Evolutionary conservation across 2,113 vertebrate species (phyloP).

Genomic region (Acanthisitta chloris): DNA sequence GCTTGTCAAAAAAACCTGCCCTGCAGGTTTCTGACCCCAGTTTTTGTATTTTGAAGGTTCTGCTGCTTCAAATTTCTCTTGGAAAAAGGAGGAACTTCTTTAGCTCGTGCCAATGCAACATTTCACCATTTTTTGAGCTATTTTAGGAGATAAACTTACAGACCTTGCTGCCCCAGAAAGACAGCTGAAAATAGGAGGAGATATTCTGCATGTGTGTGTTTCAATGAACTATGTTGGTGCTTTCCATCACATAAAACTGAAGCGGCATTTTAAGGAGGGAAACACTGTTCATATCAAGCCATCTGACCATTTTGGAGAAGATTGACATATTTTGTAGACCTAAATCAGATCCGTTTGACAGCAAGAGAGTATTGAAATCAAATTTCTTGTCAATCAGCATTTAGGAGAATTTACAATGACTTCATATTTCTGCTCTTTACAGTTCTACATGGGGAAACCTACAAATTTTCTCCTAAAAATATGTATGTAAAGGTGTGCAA

Average conservation of each 20-base stretch:
- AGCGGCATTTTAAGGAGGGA: neutral
- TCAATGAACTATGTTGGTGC: neutral
- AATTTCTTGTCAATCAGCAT: neutral
- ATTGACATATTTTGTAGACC: neutral
- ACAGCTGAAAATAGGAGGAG: neutral
- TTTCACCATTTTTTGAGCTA: neutral
- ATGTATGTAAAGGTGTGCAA: neutral
- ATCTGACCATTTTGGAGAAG: neutral
- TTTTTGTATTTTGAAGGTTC: neutral
- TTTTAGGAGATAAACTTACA: neutral
- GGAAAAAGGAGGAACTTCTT: neutral
- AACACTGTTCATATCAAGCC: neutral
- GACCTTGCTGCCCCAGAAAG: neutral
- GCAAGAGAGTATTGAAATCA: neutral
- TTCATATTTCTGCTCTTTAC: neutral
- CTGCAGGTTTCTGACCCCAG: accelerated
- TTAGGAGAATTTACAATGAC: neutral
- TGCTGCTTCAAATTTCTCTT: neutral
- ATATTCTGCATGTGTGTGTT: neutral
- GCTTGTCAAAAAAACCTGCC: neutral
- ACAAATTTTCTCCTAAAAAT: neutral
- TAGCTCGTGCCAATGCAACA: neutral
- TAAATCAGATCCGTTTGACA: neutral
- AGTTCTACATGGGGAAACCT: neutral
- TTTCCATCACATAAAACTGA: neutral